Evolutionary conservation across 2,888 invertebrate species (phyloP).

Genomic region (Trichopoda pennipes): DNA sequence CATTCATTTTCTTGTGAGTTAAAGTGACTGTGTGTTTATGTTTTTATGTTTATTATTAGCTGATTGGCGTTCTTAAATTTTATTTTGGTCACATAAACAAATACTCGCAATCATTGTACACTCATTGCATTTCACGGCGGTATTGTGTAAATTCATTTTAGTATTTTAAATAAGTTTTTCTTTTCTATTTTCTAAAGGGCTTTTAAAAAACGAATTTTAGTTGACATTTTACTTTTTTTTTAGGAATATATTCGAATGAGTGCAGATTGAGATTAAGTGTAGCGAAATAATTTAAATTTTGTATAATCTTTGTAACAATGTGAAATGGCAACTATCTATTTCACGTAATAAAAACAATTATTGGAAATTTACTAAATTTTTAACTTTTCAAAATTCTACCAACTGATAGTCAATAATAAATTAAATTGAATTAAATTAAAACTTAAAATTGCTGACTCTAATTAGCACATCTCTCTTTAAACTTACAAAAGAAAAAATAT

Average conservation of each 20-base stretch:
- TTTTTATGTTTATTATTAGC: slow-evolving; percentile 60
- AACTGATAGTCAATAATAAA: no score
- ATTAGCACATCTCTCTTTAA: no score
- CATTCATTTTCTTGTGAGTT: slow-evolving; percentile 5
- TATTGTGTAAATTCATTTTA: slow-evolving; percentile 34
- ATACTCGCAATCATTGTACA: slow-evolving; percentile 58
- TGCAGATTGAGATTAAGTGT: background rate
- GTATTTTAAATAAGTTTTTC: slow-evolving; percentile 47
- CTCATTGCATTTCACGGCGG: slow-evolving; percentile 45
- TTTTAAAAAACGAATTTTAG: slow-evolving; percentile 24
- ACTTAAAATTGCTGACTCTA: no score
- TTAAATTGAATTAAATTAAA: no score
- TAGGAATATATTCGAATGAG: background rate
- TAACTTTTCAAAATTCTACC: no score
- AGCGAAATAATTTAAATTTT: background rate
- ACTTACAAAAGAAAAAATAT: no score
- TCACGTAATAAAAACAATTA: no score
- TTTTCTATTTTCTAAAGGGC: background rate
- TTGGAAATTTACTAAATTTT: no score
- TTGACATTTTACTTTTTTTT: slow-evolving; percentile 29
- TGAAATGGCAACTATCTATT: background rate
- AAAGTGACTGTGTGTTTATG: slow-evolving; percentile 14
- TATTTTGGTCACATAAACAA: slow-evolving; percentile 54
- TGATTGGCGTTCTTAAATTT: slow-evolving; percentile 61
- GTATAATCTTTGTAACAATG: background rate